A percentile compares a stretch with the other conserved stretches of the same genome.
Evolutionary conservation across 1,140 invertebrate species (phyloP).

Genomic region (Palaemon carinicauda): DNA sequence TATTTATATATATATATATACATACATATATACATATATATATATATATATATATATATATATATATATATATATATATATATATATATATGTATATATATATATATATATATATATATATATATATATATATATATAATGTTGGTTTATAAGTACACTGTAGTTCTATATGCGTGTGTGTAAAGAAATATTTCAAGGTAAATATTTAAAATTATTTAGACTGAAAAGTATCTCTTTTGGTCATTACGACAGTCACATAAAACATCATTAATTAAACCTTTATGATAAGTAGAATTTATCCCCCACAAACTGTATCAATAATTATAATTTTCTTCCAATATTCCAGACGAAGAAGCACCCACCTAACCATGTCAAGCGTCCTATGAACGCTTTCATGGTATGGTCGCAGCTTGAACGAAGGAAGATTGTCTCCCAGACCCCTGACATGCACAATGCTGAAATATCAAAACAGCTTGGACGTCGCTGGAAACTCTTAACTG

Average conservation of each 20-base stretch:
- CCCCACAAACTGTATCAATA: background rate
- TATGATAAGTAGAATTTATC: background rate
- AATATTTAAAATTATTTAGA: too few species aligned
- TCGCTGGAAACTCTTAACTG: slow-evolving; percentile 42
- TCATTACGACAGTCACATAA: background rate
- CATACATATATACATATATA: background rate
- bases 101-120: slow-evolving; percentile 2
- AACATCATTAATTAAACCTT: background rate
- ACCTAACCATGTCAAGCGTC: slow-evolving; percentile 62
- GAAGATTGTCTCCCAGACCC: slow-evolving; percentile 29
- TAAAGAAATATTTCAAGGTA: background rate
- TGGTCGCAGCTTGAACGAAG: slow-evolving; percentile 39
- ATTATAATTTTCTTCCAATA: background rate
- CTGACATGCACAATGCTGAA: slow-evolving; percentile 47
- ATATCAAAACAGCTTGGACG: slow-evolving; percentile 51
- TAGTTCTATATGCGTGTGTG: background rate
- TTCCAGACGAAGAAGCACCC: slow-evolving; percentile 57
- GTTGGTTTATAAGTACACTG: too few species aligned
- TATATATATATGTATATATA: background rate
- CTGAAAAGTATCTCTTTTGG: too few species aligned
- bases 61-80: background rate
- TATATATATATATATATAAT: background rate
- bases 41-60: slow-evolving; percentile 9
- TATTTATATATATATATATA: background rate
- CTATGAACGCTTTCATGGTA: slow-evolving; percentile 53